These are phyloP conservation scores for Callitettix versicolor DNA, from an alignment of 1,140 invertebrate genomes.

Conservation along the genomic window DNA sequence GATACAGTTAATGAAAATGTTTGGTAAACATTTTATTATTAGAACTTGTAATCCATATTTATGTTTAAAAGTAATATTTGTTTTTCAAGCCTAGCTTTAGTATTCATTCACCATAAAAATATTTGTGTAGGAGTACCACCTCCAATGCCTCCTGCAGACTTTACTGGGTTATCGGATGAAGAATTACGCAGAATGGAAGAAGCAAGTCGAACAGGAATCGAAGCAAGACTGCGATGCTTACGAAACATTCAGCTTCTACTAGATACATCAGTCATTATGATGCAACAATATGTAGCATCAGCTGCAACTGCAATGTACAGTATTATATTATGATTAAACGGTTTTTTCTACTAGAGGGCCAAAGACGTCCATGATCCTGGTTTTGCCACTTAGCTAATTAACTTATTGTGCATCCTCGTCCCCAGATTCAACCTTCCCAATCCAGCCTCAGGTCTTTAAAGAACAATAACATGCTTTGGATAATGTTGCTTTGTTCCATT, in stretches of 20 bases:
- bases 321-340: not conserved
- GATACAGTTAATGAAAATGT: too few species aligned
- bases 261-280: constrained; percentile 77
- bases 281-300: constrained; percentile 75
- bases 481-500: too few species aligned
- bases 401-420: too few species aligned
- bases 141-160: constrained; percentile 55
- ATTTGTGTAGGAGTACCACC: constrained; percentile 46
- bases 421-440: too few species aligned
- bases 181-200: constrained; percentile 85
- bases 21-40: too few species aligned
- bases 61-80: too few species aligned
- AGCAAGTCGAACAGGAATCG: constrained; percentile 65
- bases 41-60: too few species aligned
- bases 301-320: constrained; percentile 29
- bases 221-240: constrained; percentile 77
- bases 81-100: too few species aligned
- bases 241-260: constrained; percentile 77
- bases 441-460: too few species aligned
- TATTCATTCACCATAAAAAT: too few species aligned
- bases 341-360: not conserved
- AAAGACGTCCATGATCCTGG: not conserved
- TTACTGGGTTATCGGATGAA: constrained; percentile 63
- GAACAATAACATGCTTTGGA: not conserved
- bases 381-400: not conserved